Percentiles rank a stretch among this genome's conserved stretches.
phyloP scores from a whole-genome alignment of 2,113 vertebrate species.

The Oriolus oriolus region DNA sequence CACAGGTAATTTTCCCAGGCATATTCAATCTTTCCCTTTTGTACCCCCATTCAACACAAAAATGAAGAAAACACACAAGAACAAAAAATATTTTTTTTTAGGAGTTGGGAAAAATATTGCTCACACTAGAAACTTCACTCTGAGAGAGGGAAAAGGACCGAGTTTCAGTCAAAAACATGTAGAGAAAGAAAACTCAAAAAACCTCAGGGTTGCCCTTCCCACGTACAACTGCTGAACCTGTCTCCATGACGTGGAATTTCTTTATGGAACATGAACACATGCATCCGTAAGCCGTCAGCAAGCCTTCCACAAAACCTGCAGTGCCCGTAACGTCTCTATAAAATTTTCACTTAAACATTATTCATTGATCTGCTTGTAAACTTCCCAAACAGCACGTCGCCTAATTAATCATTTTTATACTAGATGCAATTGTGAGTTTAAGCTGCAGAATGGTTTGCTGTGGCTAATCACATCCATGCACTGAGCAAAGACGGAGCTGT shows the following conservation, averaged over 20 bases:
- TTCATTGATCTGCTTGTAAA: slow-evolving; percentile 62
- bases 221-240: not conserved
- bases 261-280: not conserved
- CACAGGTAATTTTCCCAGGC: not conserved
- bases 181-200: not conserved
- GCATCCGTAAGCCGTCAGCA: not conserved
- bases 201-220: not conserved
- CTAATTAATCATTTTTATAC: slow-evolving; percentile 68
- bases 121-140: not conserved
- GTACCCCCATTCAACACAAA: not conserved
- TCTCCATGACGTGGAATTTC: not conserved
- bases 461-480: slow-evolving; percentile 58
- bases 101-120: not conserved
- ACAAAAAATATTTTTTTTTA: no score
- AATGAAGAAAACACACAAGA: not conserved
- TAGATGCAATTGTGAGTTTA: slow-evolving; percentile 63
- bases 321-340: slow-evolving; percentile 53
- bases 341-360: slow-evolving; percentile 64
- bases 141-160: not conserved
- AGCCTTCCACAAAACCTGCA: slow-evolving; percentile 54
- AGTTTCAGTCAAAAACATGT: not conserved
- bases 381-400: slow-evolving; percentile 52
- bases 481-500: slow-evolving; percentile 32
- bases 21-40: not conserved
- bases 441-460: slow-evolving; percentile 46